Percentiles rank a stretch among this genome's conserved stretches.
Conservation (phyloP, 1,140 invertebrate genomes). For the Drosophila tropicalis region DNA sequence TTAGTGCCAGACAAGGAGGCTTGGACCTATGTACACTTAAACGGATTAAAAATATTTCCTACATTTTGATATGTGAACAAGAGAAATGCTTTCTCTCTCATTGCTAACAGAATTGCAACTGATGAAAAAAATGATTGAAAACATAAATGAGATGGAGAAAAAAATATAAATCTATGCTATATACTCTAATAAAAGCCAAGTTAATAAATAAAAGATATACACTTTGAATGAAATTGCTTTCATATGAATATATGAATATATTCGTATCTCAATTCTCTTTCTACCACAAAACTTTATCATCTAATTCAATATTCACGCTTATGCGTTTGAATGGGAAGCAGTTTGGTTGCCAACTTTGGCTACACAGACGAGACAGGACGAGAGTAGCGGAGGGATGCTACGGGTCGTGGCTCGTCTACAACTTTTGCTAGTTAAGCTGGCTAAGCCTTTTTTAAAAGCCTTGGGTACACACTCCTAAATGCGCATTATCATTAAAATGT, state of each 20-base stretch:
- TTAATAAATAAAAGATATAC: too few species aligned
- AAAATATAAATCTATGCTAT: background rate
- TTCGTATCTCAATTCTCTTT: conserved; percentile 16
- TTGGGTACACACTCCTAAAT: conserved; percentile 80
- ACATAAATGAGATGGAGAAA: conserved; percentile 37
- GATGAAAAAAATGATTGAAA: conserved; percentile 40
- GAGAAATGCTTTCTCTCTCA: conserved; percentile 36
- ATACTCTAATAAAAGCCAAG: too few species aligned
- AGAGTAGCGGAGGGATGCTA: too few species aligned
- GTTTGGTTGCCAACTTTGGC: conserved; percentile 1
- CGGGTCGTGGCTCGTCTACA: conserved; percentile 18
- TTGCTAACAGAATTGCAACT: conserved; percentile 1
- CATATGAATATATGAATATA: conserved; percentile 12
- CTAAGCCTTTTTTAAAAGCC: conserved; percentile 80
- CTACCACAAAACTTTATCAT: conserved; percentile 10
- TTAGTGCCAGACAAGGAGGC: conserved; percentile 58
- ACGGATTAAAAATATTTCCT: conserved; percentile 81
- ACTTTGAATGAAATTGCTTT: too few species aligned
- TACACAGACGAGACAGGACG: too few species aligned
- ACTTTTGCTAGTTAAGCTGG: conserved; percentile 80
- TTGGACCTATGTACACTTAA: conserved; percentile 55
- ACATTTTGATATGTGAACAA: conserved; percentile 74
- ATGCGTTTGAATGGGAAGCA: conserved; percentile 46
- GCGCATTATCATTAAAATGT: conserved; percentile 82
- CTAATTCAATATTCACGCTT: conserved; percentile 78